Evolutionary conservation across 2,797 vertebrate species (phyloP).

Genomic region (Cynodonichthys magdalenae): DNA sequence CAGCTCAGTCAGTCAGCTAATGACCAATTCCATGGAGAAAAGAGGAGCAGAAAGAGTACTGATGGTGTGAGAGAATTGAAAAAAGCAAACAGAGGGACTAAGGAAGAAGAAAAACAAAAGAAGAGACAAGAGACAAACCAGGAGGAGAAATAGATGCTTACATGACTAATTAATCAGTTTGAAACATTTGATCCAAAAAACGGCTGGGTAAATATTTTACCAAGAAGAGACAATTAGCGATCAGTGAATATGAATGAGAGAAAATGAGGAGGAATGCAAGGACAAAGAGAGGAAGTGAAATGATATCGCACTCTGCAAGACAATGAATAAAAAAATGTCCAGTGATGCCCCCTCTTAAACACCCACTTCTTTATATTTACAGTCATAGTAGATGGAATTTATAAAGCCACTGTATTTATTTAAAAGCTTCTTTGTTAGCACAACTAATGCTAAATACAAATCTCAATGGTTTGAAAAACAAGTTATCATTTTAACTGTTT

Average conservation of each 20-base stretch:
- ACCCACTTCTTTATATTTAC: conserved; percentile 62
- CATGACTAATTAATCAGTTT: conserved; percentile 70
- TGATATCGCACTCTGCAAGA: conserved; percentile 31
- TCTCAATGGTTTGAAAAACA: conserved; percentile 8
- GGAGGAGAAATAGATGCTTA: conserved; percentile 36
- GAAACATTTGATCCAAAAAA: conserved; percentile 65
- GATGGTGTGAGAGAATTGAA: conserved; percentile 55
- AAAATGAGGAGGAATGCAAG: conserved; percentile 7
- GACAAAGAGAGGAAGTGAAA: conserved; percentile 29
- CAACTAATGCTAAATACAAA: conserved; percentile 32
- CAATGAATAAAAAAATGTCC: conserved; percentile 35
- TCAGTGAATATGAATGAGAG: conserved; percentile 17
- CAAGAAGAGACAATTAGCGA: conserved; percentile 50
- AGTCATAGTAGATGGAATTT: conserved; percentile 50
- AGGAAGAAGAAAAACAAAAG: conserved; percentile 22
- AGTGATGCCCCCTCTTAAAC: conserved; percentile 40
- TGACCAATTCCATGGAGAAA: conserved; percentile 70
- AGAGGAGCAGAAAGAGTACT: conserved; percentile 48
- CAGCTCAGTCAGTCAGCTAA: conserved; percentile 77
- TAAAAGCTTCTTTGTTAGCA: conserved; percentile 41
- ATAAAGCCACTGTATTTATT: conserved; percentile 55
- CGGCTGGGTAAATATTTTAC: conserved; percentile 74
- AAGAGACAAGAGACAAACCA: conserved; percentile 42
- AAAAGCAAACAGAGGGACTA: conserved; percentile 32
- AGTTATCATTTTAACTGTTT: conserved; percentile 34